Base-by-base conservation (phyloP, 2,113 vertebrate genomes). In the Synchiropus splendidus region DNA sequence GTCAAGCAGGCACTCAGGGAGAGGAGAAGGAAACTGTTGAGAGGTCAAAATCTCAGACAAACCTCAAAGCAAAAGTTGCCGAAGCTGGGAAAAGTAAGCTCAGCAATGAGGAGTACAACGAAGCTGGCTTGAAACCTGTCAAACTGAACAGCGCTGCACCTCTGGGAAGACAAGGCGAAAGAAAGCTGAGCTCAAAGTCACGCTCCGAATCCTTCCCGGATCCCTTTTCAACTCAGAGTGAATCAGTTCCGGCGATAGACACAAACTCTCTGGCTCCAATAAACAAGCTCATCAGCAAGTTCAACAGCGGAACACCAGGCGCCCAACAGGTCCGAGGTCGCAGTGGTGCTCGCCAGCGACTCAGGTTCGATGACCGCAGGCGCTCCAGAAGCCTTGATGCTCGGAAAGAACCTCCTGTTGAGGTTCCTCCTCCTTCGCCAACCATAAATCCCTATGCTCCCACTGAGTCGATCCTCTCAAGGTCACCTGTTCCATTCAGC, bases 281-380 rank as follows among this genome's bases (percentile, higher is more conserved):
- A 68, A 88, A 91, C 64, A 89, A 89, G 0, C 87, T 96, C 42
- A 97, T 96, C 81, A 87, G 52, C 51, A 93, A 90, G 44, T 96
- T 97, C 12, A 86, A 91, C 39, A 64, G 56, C 2, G 72, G 48
- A 2, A 66, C 59, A 5, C 72, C 70, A 1, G 62, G 51, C 6
- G 5, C 37, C 31, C 36, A 80, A 1, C 84, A 83, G 17, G 30
- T 55, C 16, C 64, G 85, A 1, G 89, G 90, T 1, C 80, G 88
- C 12, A 42, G 81, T 0, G 72, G 62, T 16, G 70, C 62, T 0
- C 58, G 83, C 52, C 74, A 81, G 16, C 71, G 55, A 12, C 39
- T 90, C 40, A 58, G 61, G 2, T 61, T 72, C 0, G 85, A 90
- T 0, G 85, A 91, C 32, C 70, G 70, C 37, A 86, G 75, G 16